phyloP scores from a whole-genome alignment of 2,797 vertebrate genomes.

The Botia kubotai region DNA sequence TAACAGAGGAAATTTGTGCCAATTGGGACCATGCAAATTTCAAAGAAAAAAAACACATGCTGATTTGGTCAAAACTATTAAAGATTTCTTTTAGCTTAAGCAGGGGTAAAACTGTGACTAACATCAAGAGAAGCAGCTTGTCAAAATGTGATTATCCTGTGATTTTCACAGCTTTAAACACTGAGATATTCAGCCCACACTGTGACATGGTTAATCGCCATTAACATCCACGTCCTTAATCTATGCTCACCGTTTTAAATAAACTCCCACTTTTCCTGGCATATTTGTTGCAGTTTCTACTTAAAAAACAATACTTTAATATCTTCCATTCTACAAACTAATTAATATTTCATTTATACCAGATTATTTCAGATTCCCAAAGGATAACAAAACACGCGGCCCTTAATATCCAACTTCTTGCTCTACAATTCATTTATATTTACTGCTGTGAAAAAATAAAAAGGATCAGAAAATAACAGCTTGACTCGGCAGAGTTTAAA shows the following conservation, averaged over 20 bases:
- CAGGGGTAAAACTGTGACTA: constrained; percentile 18
- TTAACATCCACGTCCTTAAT: constrained; percentile 24
- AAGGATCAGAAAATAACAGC: background rate
- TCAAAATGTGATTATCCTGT: constrained; percentile 30
- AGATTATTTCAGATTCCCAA: background rate
- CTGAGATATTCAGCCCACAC: constrained; percentile 25
- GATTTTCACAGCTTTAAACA: constrained; percentile 33
- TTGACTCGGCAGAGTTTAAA: background rate
- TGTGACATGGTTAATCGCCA: constrained; percentile 22
- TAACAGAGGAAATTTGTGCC: background rate
- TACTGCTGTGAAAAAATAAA: background rate
- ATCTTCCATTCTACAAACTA: background rate
- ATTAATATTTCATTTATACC: background rate
- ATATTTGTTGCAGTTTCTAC: background rate
- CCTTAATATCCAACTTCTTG: background rate
- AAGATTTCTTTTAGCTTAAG: background rate
- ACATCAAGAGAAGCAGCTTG: constrained; percentile 23
- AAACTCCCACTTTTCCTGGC: constrained; percentile 14
- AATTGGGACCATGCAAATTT: constrained; percentile 13
- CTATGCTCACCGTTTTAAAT: constrained; percentile 24
- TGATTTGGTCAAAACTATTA: constrained; percentile 11
- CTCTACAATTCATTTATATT: background rate
- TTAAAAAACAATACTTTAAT: background rate
- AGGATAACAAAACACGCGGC: background rate
- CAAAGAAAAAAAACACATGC: constrained; percentile 1